Evolutionary conservation across 2,888 invertebrate species (phyloP).

Genomic region (Epinotia bilunana): DNA sequence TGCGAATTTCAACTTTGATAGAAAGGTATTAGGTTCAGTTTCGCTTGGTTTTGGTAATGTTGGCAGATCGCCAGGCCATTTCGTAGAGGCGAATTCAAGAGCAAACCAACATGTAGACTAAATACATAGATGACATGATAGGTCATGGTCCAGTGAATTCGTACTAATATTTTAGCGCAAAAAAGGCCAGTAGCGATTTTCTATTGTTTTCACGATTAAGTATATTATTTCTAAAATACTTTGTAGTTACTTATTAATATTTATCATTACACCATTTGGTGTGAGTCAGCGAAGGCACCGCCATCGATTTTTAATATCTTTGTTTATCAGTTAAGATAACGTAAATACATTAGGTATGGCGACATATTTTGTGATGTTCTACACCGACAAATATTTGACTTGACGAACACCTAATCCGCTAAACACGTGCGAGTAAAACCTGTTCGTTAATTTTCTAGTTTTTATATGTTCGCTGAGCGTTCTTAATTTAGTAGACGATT

Average conservation of each 20-base stretch:
- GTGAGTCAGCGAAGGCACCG: slow-evolving; percentile 24
- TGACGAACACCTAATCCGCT: background rate
- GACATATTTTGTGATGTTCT: slow-evolving; percentile 5
- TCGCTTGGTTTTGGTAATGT: slow-evolving; percentile 1
- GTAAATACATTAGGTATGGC: background rate
- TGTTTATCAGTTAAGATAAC: slow-evolving; percentile 27
- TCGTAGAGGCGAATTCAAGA: slow-evolving; percentile 29
- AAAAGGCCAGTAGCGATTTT: background rate
- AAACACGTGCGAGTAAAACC: background rate
- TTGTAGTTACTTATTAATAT: slow-evolving; percentile 24
- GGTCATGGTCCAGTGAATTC: slow-evolving; percentile 23
- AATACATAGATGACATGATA: slow-evolving; percentile 18
- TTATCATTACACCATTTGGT: slow-evolving; percentile 9
- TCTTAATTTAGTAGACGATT: slow-evolving; percentile 14
- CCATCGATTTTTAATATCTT: slow-evolving; percentile 25
- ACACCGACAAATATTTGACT: background rate
- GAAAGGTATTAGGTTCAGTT: slow-evolving; percentile 1
- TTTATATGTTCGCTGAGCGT: background rate
- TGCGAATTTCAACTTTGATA: slow-evolving; percentile 6
- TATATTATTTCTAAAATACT: background rate
- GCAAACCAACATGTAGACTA: slow-evolving; percentile 19
- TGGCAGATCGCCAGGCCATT: slow-evolving; percentile 32
- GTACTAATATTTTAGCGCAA: slow-evolving; percentile 4
- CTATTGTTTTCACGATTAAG: background rate
- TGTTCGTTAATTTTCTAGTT: background rate